Evolutionary conservation across 2,888 invertebrate species (phyloP).

Genomic region (Drosophila rellima): DNA sequence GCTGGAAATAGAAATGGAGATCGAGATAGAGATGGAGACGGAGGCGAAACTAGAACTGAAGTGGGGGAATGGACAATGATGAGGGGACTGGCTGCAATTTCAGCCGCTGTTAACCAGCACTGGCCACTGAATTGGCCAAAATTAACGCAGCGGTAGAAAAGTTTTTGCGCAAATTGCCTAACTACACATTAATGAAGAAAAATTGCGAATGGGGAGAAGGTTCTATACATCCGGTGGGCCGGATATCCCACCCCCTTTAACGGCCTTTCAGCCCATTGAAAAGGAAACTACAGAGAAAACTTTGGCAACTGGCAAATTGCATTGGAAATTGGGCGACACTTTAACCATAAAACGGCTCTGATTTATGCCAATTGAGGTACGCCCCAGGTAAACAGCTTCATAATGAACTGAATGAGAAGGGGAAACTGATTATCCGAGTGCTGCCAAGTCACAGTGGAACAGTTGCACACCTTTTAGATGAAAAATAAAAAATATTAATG

Average conservation of each 20-base stretch:
- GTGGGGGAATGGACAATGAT: slow-evolving; percentile 30
- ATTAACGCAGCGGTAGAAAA: slow-evolving; percentile 75
- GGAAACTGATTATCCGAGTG: slow-evolving; percentile 29
- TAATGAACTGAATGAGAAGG: slow-evolving; percentile 69
- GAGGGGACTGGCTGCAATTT: slow-evolving; percentile 41
- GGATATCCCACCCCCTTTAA: not conserved
- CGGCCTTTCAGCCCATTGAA: not conserved
- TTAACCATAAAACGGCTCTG: slow-evolving; percentile 73
- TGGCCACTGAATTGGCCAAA: slow-evolving; percentile 73
- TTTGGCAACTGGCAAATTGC: slow-evolving; percentile 54
- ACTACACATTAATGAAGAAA: slow-evolving; percentile 81
- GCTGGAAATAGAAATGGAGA: not conserved
- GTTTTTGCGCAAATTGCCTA: slow-evolving; percentile 77
- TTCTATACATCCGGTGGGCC: slow-evolving; percentile 10
- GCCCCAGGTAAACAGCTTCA: slow-evolving; percentile 73
- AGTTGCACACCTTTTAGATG: not conserved
- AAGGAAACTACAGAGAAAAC: slow-evolving; percentile 40
- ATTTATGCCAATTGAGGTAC: slow-evolving; percentile 76
- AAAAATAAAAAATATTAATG: not conserved
- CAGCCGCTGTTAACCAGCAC: slow-evolving; percentile 38
- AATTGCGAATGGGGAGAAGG: slow-evolving; percentile 50
- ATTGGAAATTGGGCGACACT: slow-evolving; percentile 76
- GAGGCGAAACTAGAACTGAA: not conserved
- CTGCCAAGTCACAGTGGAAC: slow-evolving; percentile 13
- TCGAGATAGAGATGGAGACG: not conserved